Evolutionary conservation across 2,888 invertebrate species (phyloP), one percentile per base, ranked within the genome.

Genomic region (Xestia c-nigrum): DNA sequence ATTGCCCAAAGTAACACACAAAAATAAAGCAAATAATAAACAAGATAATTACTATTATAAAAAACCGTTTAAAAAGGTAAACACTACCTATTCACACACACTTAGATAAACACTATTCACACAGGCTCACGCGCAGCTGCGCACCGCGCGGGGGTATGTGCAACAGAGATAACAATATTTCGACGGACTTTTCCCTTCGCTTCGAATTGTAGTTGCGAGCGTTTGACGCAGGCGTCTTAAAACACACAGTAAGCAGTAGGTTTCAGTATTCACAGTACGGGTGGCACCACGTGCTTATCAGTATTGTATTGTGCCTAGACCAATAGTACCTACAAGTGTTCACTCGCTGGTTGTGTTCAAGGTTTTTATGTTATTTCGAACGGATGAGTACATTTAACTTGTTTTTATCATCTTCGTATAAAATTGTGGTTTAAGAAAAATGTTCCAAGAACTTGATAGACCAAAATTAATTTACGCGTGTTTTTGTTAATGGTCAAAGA

Each of bases 221-320:
- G n/a, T n/a, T n/a, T n/a, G n/a, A n/a, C n/a, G n/a, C n/a, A n/a
- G n/a, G n/a, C n/a, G n/a, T n/a, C n/a, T n/a, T n/a, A n/a, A n/a
- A 93, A 94, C 92, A 93, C 92, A 90, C 89, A 90, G 89, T 90
- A 90, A 92, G 92, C 89, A 90, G 88, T 90, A 89, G 85, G 87
- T 92, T 91, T 93, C 85, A 84, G 83, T 82, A 52, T 74, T 78
- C 89, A 88, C 88, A 89, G 89, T 88, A 86, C 85, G 72, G 85
- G 85, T 88, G 88, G 89, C 88, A 88, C 92, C 93, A 93, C 92
- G 92, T 93, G 94, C 94, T 96, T 96, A 96, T 96, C 96, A 94
- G 90, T 89, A 87, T 83, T 87, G 85, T 86, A 83, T 90, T 89
- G 86, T 89, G 85, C 87, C 87, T 89, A 88, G 88, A 86, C 84